phyloP scores from a whole-genome alignment of 1,140 invertebrate species.

The Arctopsyche grandis region DNA sequence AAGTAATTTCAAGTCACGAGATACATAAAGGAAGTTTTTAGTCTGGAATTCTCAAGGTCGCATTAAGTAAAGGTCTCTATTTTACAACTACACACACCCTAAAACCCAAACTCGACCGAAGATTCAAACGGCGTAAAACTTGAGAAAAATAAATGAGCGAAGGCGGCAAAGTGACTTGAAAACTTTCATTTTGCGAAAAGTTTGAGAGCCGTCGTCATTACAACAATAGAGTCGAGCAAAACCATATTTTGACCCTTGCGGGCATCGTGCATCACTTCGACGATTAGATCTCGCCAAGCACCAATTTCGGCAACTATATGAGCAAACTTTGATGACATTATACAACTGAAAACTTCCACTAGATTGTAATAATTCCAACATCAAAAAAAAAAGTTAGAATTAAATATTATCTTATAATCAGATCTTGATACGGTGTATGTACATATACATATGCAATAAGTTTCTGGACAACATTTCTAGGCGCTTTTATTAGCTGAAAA shows the following conservation, averaged over 20 bases:
- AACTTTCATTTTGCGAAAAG: not conserved
- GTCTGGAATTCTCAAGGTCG: too few relatives aligned
- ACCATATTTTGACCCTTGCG: slow-evolving; percentile 3
- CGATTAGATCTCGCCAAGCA: slow-evolving; percentile 4
- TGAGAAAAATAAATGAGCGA: not conserved
- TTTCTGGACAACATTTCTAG: too few relatives aligned
- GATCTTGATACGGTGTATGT: not conserved
- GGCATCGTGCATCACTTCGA: slow-evolving; percentile 2
- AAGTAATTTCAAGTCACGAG: too few relatives aligned
- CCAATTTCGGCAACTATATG: not conserved
- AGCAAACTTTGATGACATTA: not conserved
- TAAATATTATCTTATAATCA: not conserved
- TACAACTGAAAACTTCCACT: not conserved
- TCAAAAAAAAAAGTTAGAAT: not conserved
- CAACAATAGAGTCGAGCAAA: not conserved
- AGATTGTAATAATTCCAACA: not conserved
- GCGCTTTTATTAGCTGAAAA: too few relatives aligned
- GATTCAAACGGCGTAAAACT: too few relatives aligned
- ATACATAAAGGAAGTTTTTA: too few relatives aligned
- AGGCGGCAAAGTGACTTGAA: not conserved
- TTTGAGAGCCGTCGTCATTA: not conserved
- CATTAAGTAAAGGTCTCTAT: too few relatives aligned
- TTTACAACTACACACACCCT: too few relatives aligned
- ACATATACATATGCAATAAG: not conserved
- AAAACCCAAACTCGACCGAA: too few relatives aligned